These are phyloP conservation scores for Mola mola DNA, from an alignment of 2,113 vertebrate genomes.

Conservation along the genomic window DNA sequence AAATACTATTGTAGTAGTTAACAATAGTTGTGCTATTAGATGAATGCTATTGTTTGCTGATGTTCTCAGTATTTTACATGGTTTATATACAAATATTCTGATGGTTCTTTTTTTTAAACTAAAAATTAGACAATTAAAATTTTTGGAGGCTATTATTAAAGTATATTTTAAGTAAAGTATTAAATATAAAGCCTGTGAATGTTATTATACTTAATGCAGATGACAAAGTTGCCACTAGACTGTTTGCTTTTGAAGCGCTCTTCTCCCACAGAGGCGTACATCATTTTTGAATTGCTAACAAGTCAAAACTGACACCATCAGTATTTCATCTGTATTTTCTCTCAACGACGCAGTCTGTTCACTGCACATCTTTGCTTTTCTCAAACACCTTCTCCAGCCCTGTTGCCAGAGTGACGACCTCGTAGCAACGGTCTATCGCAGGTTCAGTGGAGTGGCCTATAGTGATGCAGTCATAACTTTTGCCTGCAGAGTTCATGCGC, in stretches of 20 bases:
- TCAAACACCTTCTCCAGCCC: constrained; percentile 85
- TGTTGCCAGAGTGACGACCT: constrained; percentile 76
- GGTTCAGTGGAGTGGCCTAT: constrained; percentile 78
- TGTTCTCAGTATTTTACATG: not conserved
- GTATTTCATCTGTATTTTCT: not conserved
- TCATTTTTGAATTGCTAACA: too few relatives aligned
- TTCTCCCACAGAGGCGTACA: too few relatives aligned
- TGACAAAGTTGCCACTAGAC: too few relatives aligned
- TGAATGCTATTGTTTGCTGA: not conserved
- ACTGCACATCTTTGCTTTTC: constrained; percentile 82
- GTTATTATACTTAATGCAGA: too few relatives aligned
- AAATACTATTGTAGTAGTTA: too few relatives aligned
- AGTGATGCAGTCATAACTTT: constrained; percentile 81
- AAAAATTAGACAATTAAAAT: constrained; percentile 10
- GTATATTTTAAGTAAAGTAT: constrained; percentile 22
- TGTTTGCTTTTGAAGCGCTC: too few relatives aligned
- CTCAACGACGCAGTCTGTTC: constrained; percentile 2
- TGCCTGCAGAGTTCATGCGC: constrained; percentile 81
- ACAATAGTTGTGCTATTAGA: constrained; percentile 36
- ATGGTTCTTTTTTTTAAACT: not conserved
- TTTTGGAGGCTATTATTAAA: not conserved
- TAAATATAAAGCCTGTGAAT: too few relatives aligned
- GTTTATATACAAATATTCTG: not conserved
- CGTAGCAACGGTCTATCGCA: constrained; percentile 78
- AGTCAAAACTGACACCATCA: too few relatives aligned